Evolutionary conservation across 2,888 invertebrate species (phyloP).

Genomic region (Phymatocera aterrima): DNA sequence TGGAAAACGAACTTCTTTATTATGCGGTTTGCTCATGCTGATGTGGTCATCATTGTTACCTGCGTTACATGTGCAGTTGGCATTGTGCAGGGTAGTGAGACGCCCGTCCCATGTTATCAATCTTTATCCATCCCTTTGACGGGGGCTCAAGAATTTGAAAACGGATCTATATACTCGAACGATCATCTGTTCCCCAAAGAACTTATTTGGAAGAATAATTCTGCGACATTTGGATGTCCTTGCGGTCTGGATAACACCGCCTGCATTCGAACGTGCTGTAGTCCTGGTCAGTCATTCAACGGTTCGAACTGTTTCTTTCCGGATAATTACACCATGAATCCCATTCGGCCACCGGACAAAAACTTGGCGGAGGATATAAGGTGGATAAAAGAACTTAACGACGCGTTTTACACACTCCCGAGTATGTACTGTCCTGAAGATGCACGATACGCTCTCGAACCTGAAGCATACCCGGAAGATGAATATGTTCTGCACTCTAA

Average conservation of each 20-base stretch:
- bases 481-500: conserved; percentile 59
- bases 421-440: conserved; percentile 54
- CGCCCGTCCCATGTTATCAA: conserved; percentile 22
- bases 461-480: conserved; percentile 54
- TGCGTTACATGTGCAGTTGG: background rate
- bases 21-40: background rate
- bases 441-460: conserved; percentile 55
- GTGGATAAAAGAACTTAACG: conserved; percentile 42
- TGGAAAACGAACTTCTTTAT: too few species aligned
- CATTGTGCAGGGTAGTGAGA: background rate
- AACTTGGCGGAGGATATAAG: conserved; percentile 49
- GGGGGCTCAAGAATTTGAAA: conserved; percentile 36
- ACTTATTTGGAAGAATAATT: conserved; percentile 42
- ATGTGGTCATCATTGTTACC: background rate
- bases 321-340: background rate
- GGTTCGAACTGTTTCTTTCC: conserved; percentile 35
- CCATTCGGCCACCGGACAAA: conserved; percentile 27
- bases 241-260: conserved; percentile 41
- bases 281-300: conserved; percentile 49
- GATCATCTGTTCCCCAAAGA: conserved; percentile 43
- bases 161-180: conserved; percentile 30
- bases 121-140: conserved; percentile 37
- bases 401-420: conserved; percentile 56
- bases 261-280: conserved; percentile 57
- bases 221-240: conserved; percentile 48